A percentile compares a stretch with the other conserved stretches of the same genome.
These are phyloP conservation scores for Percopsis omiscomaycus DNA, from an alignment of 2,797 vertebrate species.

Conservation along the genomic window DNA sequence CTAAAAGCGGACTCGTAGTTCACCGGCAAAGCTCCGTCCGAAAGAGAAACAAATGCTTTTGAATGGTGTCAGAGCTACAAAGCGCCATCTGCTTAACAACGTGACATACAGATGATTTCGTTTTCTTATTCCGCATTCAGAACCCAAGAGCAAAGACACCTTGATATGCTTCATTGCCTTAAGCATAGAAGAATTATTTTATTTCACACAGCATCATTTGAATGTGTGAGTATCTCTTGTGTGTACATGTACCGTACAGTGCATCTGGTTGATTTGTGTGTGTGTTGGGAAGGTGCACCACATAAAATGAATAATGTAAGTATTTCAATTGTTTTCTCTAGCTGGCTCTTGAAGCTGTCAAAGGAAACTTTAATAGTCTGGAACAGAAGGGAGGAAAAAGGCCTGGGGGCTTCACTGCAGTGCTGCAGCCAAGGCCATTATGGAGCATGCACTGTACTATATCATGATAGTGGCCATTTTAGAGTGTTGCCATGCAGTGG, in stretches of 20 bases:
- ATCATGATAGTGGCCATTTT: constrained; percentile 71
- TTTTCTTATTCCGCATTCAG: constrained; percentile 21
- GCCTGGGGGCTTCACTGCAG: constrained; percentile 47
- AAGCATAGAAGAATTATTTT: constrained; percentile 30
- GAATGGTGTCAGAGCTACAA: constrained; percentile 19
- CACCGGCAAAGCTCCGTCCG: constrained; percentile 41
- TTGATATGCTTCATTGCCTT: constrained; percentile 18
- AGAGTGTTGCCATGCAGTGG: constrained; percentile 67
- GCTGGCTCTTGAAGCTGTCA: constrained; percentile 68
- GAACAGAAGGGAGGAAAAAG: constrained; percentile 54
- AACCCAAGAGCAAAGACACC: constrained; percentile 44
- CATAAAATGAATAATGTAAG: constrained; percentile 72
- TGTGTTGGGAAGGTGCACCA: constrained; percentile 40
- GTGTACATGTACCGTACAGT: neutral
- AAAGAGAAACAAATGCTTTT: neutral
- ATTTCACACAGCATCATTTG: neutral
- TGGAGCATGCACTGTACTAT: constrained; percentile 66
- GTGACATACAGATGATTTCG: constrained; percentile 33
- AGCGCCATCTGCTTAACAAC: constrained; percentile 35
- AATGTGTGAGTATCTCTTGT: constrained; percentile 11
- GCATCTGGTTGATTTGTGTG: constrained; percentile 12
- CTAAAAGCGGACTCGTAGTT: constrained; percentile 64
- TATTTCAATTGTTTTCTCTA: constrained; percentile 67
- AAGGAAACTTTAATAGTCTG: constrained; percentile 72
- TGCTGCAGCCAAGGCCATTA: constrained; percentile 68